phyloP scores from a whole-genome alignment of 2,113 vertebrate genomes.

The Dermatemys mawii region DNA sequence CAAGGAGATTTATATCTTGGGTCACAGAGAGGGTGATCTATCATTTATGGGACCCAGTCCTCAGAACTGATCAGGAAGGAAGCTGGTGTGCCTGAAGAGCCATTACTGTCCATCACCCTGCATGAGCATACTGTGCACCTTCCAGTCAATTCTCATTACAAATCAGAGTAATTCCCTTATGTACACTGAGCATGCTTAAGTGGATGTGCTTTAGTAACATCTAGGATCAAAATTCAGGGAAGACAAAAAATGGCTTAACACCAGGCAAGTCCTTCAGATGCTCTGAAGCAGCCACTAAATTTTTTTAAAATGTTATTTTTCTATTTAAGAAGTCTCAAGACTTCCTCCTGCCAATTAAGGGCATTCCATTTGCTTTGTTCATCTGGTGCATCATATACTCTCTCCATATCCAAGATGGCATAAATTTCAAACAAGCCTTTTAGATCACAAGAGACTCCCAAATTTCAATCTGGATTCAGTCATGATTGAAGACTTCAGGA shows the following conservation, averaged over 20 bases:
- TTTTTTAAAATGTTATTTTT: no score
- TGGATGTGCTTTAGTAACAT: background rate
- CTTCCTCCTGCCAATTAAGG: background rate
- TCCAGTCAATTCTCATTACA: background rate
- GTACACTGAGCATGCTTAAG: no score
- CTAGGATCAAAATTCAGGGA: background rate
- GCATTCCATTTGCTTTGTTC: background rate
- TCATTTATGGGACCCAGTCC: no score
- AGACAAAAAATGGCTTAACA: background rate
- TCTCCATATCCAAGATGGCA: background rate
- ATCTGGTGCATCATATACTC: no score
- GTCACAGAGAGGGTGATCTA: no score
- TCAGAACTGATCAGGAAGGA: background rate
- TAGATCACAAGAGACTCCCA: background rate
- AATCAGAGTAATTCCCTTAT: background rate
- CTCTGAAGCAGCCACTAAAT: no score
- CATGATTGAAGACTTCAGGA: background rate
- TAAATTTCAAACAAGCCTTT: background rate
- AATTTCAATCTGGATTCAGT: background rate
- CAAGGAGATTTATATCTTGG: no score
- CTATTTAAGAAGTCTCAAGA: background rate
- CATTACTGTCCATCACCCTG: background rate
- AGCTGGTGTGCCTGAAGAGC: background rate
- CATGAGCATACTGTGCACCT: rapidly evolving
- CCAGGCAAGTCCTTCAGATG: background rate